These are phyloP conservation scores for Alosa sapidissima DNA, from an alignment of 2,797 vertebrate species.

Conservation along the genomic window DNA sequence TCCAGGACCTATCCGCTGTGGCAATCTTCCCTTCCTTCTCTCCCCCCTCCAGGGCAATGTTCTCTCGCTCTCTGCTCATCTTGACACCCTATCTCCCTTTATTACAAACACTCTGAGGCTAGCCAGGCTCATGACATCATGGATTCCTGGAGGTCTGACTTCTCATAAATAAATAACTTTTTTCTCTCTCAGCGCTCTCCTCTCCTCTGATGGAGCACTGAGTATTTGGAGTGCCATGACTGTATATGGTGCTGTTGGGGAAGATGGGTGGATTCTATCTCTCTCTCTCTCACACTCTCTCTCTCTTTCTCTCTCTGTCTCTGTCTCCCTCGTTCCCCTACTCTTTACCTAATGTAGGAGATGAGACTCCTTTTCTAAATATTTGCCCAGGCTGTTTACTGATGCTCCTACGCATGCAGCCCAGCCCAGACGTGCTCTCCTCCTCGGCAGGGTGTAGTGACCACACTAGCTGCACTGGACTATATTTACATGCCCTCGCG, in stretches of 20 bases:
- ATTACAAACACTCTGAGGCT: constrained; percentile 36
- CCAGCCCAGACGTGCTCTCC: constrained; percentile 48
- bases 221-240: constrained; percentile 52
- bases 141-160: constrained; percentile 44
- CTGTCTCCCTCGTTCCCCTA: background rate
- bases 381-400: constrained; percentile 72
- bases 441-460: background rate
- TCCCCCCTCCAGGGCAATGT: background rate
- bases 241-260: constrained; percentile 73
- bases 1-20: background rate
- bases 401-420: constrained; percentile 64
- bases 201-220: constrained; percentile 25
- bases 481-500: background rate
- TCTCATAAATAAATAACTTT: constrained; percentile 50
- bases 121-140: constrained; percentile 56
- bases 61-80: constrained; percentile 33
- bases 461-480: background rate
- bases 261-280: constrained; percentile 48
- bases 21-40: background rate
- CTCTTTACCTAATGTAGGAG: constrained; percentile 63
- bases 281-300: background rate
- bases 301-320: background rate
- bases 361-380: constrained; percentile 73
- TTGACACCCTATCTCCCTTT: constrained; percentile 30
- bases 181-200: constrained; percentile 20